Evolutionary conservation across 2,797 vertebrate genomes (phyloP).

Genomic region (Tarsius wallacei): DNA sequence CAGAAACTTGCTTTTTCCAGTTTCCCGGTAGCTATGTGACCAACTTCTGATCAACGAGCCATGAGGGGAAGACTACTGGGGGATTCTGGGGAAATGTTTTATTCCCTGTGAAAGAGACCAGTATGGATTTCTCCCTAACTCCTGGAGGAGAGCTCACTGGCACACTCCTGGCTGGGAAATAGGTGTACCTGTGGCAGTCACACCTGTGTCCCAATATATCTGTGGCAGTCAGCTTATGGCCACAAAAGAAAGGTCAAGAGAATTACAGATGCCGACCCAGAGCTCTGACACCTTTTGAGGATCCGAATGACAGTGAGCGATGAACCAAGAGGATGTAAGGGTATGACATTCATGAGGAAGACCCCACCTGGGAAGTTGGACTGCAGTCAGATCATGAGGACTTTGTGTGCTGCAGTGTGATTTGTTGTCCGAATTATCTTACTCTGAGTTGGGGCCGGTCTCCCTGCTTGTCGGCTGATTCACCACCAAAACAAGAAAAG

Average conservation of each 20-base stretch:
- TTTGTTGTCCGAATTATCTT: neutral
- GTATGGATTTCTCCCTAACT: too few species aligned
- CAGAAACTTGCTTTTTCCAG: neutral
- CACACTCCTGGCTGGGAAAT: neutral
- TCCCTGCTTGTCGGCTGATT: neutral
- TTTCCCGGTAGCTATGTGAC: neutral
- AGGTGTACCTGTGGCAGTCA: neutral
- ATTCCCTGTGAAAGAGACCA: slow-evolving; percentile 14
- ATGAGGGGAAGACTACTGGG: neutral
- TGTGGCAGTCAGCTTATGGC: neutral
- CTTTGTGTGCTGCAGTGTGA: neutral
- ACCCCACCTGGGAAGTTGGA: neutral
- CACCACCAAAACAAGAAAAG: neutral
- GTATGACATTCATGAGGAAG: neutral
- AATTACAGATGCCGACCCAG: neutral
- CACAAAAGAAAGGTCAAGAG: neutral
- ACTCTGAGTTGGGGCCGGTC: neutral
- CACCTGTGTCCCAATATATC: too few species aligned
- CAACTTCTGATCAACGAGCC: neutral
- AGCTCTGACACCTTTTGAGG: neutral
- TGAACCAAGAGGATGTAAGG: neutral
- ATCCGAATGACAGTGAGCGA: neutral
- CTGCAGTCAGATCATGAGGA: neutral
- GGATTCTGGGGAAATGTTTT: neutral
- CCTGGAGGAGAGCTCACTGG: neutral